Evolutionary conservation across 1,140 invertebrate genomes (phyloP).

Genomic region (Riptortus pedestris): DNA sequence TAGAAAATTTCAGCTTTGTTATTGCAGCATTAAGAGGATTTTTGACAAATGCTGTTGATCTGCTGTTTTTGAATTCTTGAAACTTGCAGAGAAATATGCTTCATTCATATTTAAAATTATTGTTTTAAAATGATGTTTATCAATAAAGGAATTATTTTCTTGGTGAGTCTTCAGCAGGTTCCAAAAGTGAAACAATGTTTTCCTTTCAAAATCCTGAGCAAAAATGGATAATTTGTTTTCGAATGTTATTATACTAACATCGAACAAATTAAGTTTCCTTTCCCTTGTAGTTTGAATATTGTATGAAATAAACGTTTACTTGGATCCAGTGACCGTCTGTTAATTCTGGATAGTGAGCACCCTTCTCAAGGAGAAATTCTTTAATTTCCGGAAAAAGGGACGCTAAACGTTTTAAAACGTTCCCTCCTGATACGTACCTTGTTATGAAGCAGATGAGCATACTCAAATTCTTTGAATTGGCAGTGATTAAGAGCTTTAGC

Average conservation of each 20-base stretch:
- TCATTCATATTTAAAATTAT: no score
- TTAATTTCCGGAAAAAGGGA: constrained; percentile 29
- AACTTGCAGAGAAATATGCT: no score
- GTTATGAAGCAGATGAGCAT: constrained; percentile 33
- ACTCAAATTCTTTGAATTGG: constrained; percentile 33
- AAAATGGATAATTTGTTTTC: no score
- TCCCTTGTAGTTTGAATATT: constrained; percentile 34
- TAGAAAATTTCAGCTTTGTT: constrained; percentile 23
- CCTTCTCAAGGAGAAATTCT: constrained; percentile 33
- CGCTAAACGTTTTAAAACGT: constrained; percentile 28
- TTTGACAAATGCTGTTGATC: neutral
- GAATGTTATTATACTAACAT: no score
- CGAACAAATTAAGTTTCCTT: constrained; percentile 28
- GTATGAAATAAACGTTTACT: constrained; percentile 35
- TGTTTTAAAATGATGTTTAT: no score
- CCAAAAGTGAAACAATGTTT: neutral
- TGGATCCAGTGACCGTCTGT: constrained; percentile 34
- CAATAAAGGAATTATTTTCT: no score
- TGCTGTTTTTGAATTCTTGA: no score
- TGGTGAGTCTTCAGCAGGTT: no score
- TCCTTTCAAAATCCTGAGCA: no score
- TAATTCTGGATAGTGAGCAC: constrained; percentile 33
- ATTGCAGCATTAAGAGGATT: constrained; percentile 13
- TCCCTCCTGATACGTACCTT: constrained; percentile 32
- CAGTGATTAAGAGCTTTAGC: constrained; percentile 34